Evolutionary conservation across 1,140 invertebrate genomes (phyloP).

Genomic region (Polypedilum pembai): DNA sequence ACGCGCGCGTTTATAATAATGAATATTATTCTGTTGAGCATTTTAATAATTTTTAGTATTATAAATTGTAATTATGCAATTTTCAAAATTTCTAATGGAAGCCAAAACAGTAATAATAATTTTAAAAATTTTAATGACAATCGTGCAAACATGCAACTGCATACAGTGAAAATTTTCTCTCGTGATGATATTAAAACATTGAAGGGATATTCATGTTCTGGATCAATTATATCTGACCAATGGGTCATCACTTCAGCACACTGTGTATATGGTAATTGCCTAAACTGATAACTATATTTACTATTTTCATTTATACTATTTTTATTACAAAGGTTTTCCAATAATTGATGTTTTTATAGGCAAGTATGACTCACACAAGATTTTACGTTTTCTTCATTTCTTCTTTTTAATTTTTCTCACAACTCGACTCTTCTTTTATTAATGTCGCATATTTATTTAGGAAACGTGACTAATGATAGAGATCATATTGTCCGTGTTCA

Average conservation of each 20-base stretch:
- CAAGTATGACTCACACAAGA: background rate
- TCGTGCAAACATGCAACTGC: background rate
- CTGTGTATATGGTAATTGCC: conserved; percentile 20
- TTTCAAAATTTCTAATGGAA: background rate
- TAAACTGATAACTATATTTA: too few relatives aligned
- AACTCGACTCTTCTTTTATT: background rate
- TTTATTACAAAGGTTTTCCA: too few relatives aligned
- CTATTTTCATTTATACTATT: too few relatives aligned
- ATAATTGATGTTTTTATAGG: conserved; percentile 21
- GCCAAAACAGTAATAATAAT: background rate
- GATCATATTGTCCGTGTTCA: background rate
- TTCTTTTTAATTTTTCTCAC: background rate
- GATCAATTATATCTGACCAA: background rate
- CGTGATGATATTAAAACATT: conserved; percentile 2
- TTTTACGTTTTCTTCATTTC: background rate
- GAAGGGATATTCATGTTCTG: background rate
- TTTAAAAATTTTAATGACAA: background rate
- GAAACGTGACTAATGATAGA: conserved; percentile 1
- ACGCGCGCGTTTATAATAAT: background rate
- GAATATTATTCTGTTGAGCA: background rate
- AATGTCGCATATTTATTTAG: background rate
- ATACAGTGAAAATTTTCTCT: conserved; percentile 12
- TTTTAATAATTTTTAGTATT: conserved; percentile 8
- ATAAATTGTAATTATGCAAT: background rate
- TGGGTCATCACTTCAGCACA: background rate